These are phyloP conservation scores for Zophobas atratus DNA, from an alignment of 1,140 invertebrate genomes.

Conservation along the genomic window DNA sequence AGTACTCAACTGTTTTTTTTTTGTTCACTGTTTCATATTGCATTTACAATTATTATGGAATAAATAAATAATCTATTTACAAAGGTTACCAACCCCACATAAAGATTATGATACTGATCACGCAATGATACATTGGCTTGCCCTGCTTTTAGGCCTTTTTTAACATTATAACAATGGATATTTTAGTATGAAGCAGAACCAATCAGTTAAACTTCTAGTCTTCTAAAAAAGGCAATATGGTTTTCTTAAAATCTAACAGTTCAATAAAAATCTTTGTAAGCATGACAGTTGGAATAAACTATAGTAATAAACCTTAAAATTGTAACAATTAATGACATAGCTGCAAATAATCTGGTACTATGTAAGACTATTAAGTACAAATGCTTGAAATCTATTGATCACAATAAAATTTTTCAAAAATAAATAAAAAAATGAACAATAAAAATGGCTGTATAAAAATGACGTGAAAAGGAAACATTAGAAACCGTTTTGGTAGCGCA, in stretches of 20 bases:
- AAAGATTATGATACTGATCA: slow-evolving; percentile 49
- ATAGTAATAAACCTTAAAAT: slow-evolving; percentile 17
- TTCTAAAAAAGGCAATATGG: slow-evolving; percentile 45
- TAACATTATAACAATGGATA: slow-evolving; percentile 24
- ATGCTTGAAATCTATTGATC: slow-evolving; percentile 50
- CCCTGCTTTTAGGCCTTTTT: slow-evolving; percentile 23
- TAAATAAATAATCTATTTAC: slow-evolving; percentile 56
- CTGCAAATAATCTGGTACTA: slow-evolving; percentile 37
- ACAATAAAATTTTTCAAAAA: slow-evolving; percentile 37
- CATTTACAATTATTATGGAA: slow-evolving; percentile 43
- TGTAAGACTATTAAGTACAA: slow-evolving; percentile 48
- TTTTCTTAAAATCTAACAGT: slow-evolving; percentile 47
- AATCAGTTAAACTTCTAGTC: slow-evolving; percentile 36
- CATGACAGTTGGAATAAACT: slow-evolving; percentile 41
- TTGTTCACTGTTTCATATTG: slow-evolving; percentile 39
- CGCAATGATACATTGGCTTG: slow-evolving; percentile 40
- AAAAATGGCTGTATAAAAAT: slow-evolving; percentile 29
- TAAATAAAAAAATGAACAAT: slow-evolving; percentile 37
- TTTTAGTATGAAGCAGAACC: slow-evolving; percentile 42
- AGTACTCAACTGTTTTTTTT: slow-evolving; percentile 34
- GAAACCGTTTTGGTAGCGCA: slow-evolving; percentile 21
- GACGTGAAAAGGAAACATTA: slow-evolving; percentile 19
- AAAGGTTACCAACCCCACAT: slow-evolving; percentile 52
- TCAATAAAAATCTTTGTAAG: slow-evolving; percentile 41
- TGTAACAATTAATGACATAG: slow-evolving; percentile 41